Evolutionary conservation across 2,888 invertebrate species (phyloP).

Genomic region (Limnephilus auricula): DNA sequence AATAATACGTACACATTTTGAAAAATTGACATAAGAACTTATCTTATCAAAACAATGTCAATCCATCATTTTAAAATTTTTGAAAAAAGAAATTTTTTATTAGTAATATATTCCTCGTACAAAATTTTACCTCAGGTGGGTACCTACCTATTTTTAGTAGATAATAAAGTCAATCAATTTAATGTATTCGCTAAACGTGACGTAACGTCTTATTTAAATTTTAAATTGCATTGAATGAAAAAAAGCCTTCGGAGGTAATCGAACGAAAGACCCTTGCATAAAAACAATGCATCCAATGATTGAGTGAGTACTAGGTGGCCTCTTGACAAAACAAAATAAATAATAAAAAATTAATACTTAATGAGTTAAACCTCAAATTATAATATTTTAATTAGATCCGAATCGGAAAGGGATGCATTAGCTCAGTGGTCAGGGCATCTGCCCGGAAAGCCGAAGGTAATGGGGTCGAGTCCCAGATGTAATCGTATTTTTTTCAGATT

Average conservation of each 20-base stretch:
- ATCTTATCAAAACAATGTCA: neutral
- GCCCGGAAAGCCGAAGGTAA: too few relatives aligned
- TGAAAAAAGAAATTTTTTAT: neutral
- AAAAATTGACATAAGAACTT: neutral
- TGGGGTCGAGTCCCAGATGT: too few relatives aligned
- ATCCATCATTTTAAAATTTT: neutral
- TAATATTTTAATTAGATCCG: too few relatives aligned
- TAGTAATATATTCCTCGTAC: too few relatives aligned
- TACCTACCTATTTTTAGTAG: neutral
- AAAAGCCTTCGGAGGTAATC: conserved; percentile 10
- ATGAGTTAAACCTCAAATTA: too few relatives aligned
- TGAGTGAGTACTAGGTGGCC: neutral
- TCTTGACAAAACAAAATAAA: neutral
- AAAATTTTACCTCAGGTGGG: neutral
- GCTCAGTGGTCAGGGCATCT: too few relatives aligned
- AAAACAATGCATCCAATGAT: conserved; percentile 16
- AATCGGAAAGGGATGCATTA: too few relatives aligned
- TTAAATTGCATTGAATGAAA: neutral
- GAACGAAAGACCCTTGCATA: conserved; percentile 17
- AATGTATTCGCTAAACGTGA: neutral
- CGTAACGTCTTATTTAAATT: neutral
- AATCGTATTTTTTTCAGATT: too few relatives aligned
- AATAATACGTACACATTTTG: neutral
- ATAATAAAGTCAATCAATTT: neutral
- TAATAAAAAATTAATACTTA: too few relatives aligned